Base-by-base conservation (phyloP, 2,888 invertebrate genomes). In the Rhabditoides inermis region DNA sequence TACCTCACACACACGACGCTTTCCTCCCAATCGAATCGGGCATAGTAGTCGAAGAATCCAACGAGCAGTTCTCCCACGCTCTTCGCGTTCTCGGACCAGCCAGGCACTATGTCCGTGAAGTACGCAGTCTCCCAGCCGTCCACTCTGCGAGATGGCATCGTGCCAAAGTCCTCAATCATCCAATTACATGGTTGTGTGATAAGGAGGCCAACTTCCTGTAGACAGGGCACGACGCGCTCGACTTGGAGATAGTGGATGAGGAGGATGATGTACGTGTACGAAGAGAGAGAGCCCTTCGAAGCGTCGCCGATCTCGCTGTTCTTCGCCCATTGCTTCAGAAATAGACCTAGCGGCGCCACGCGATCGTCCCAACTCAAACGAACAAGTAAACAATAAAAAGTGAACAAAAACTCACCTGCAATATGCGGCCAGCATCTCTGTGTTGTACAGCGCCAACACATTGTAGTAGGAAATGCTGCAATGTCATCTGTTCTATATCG, bases 231-330 rank as follows among this genome's bases (percentile, higher is more conserved):
- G 22, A n/a, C 40, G 40, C 12, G 80, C 80, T 20, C 40, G 7
- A n/a, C 40, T 74, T 84, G 84, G 20, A 84, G 77, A 65, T 80
- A 84, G 68, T 82, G 81, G 6, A 84, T 77, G 56, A 82, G 76
- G 81, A 84, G 81, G 41, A 84, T 69, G 55, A 81, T 80, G 72
- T 83, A 83, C 23, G 82, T 82, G 70, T 84, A 84, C 1, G 83
- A 83, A 20, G 83, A 83, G 28, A 84, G 75, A 54, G 82, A 82
- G 26, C 84, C 84, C 52, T 80, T 77, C 1, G 82, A 82, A 0
- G 84, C 84, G 77, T 83, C 83, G 42, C 82, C 81, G 36, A 63
- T 58, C 39, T 59, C 61, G 32, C 58, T 53, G 25, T 58, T 25
- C 32, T 63, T 63, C 6, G 63, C 61, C 63, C 63, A 63, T 56